Conservation (phyloP, 2,113 vertebrate species). For the Oostethus manadensis region DNA sequence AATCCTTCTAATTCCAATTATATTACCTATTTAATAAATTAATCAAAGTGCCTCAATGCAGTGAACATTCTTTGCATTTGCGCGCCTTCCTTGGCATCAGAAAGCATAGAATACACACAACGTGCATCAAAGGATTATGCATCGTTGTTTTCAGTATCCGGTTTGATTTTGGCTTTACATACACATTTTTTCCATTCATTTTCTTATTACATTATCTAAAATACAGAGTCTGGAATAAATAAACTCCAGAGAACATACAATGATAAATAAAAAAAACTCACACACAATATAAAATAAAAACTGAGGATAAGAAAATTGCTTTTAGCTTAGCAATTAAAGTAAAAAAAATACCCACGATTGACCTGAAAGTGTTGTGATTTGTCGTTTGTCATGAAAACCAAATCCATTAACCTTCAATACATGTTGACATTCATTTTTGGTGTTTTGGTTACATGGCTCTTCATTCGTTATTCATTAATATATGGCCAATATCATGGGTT, state of each 20-base stretch:
- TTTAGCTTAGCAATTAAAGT: background rate
- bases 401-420: constrained; percentile 2
- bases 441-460: constrained; percentile 26
- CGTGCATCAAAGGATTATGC: no score
- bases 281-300: background rate
- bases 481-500: constrained; percentile 16
- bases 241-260: constrained; percentile 19
- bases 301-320: background rate
- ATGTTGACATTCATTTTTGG: constrained; percentile 27
- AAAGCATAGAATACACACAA: background rate
- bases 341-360: background rate
- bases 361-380: constrained; percentile 2
- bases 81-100: background rate
- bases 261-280: background rate
- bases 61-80: background rate
- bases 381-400: background rate
- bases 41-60: background rate
- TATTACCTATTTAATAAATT: background rate
- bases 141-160: constrained; percentile 6
- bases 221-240: constrained; percentile 11
- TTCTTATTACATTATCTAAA: constrained; percentile 16
- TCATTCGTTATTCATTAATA: constrained; percentile 24
- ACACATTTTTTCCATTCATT: constrained; percentile 7
- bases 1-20: background rate
- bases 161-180: constrained; percentile 31